Evolutionary conservation across 2,888 invertebrate species (phyloP), one percentile per base, ranked within the genome.

Genomic region (Pristionchus entomophagus): DNA sequence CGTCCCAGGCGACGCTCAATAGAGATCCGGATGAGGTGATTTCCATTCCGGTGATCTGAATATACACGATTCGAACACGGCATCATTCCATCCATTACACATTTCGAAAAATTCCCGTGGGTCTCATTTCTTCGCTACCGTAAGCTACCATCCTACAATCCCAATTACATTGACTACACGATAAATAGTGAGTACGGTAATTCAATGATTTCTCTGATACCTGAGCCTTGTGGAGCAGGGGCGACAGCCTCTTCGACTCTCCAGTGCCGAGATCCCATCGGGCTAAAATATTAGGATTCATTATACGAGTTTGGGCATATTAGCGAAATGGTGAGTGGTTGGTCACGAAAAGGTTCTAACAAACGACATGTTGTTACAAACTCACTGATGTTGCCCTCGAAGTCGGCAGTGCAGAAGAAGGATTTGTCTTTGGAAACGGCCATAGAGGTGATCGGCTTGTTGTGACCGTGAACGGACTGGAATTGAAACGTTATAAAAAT

Each of bases 401-500:
- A 97, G 89, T 97, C 97, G 17, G 97, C 97, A 0, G 98, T 98
- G 94, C 96, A 98, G 87, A 98, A 96, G 26, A 95, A 95, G 81
- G 95, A 95, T 86, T 96, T 95, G 93, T 96, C 96, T 81, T 96
- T 96, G 69, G 89, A 94, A 69, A 97, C 94, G 0, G 96, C 95
- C 92, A 99, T 95, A 51, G 97, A 96, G 1, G 98, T 98, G 90
- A 99, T 97, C 0, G 99, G 97, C 94, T 98, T 99, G 94, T 98
- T 98, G 95, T 99, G 99, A 0, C 99, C 99, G 95, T 96, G 93
- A 83, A 94, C 83, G 6, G 88, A 83, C 85, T 89, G 69, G 35
- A 84, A 69, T 49, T n/a, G n/a, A n/a, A n/a, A n/a, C n/a, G n/a
- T n/a, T n/a, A n/a, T n/a, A n/a, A n/a, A n/a, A n/a, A n/a, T n/a